These are phyloP conservation scores for Phragmatobia fuliginosa DNA, from an alignment of 2,888 invertebrate genomes.

Conservation along the genomic window DNA sequence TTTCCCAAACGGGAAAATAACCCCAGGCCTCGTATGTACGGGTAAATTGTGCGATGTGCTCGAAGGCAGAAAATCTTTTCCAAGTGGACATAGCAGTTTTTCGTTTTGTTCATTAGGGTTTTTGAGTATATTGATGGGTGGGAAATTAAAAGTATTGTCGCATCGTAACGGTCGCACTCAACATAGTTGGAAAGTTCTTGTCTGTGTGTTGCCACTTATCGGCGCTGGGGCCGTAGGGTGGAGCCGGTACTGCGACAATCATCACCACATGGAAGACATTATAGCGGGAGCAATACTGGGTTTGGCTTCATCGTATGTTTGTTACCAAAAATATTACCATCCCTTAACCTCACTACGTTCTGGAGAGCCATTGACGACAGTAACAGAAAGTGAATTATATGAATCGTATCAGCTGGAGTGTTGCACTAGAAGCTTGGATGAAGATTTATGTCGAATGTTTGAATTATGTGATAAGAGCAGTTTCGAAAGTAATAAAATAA, in stretches of 20 bases:
- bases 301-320: slow-evolving; percentile 86
- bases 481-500: slow-evolving; percentile 34
- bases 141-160: slow-evolving; percentile 89
- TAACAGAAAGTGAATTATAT: slow-evolving; percentile 34
- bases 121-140: slow-evolving; percentile 89
- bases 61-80: slow-evolving; percentile 95
- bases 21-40: slow-evolving; percentile 86
- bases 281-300: slow-evolving; percentile 90
- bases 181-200: slow-evolving; percentile 86
- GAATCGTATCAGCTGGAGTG: slow-evolving; percentile 34
- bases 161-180: slow-evolving; percentile 87
- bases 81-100: slow-evolving; percentile 94
- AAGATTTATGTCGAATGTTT: slow-evolving; percentile 35
- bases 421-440: slow-evolving; percentile 38
- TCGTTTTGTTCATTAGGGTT: slow-evolving; percentile 92
- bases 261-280: slow-evolving; percentile 96
- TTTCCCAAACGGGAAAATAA: slow-evolving; percentile 89
- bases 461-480: slow-evolving; percentile 38
- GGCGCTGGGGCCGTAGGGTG: slow-evolving; percentile 88
- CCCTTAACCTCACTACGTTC: slow-evolving; percentile 57
- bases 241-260: slow-evolving; percentile 94
- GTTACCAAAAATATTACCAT: slow-evolving; percentile 91
- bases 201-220: slow-evolving; percentile 88
- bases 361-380: slow-evolving; percentile 50
- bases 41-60: slow-evolving; percentile 87